These are phyloP conservation scores for Drosophila pseudotalamancana DNA, from an alignment of 2,888 invertebrate genomes.

Conservation along the genomic window DNA sequence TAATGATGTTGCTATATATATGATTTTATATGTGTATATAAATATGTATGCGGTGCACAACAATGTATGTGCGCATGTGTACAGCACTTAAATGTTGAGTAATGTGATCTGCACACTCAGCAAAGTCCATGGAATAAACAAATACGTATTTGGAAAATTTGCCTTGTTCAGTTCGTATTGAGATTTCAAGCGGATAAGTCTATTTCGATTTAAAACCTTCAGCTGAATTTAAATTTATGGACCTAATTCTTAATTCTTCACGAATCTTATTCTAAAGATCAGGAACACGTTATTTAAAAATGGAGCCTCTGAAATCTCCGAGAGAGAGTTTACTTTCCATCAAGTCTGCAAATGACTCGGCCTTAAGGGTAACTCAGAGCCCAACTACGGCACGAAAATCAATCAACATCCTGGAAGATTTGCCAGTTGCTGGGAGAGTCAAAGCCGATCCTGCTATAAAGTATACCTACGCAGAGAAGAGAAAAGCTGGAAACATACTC, in stretches of 20 bases:
- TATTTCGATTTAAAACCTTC: neutral
- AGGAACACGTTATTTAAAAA: too few relatives aligned
- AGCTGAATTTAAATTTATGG: neutral
- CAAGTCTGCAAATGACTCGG: neutral
- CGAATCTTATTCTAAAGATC: too few relatives aligned
- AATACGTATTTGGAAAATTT: neutral
- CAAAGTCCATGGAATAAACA: conserved; percentile 1
- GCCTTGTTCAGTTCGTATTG: neutral
- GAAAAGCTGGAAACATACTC: neutral
- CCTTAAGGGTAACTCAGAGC: too few relatives aligned
- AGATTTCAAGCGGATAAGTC: neutral
- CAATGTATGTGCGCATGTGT: neutral
- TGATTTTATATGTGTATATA: too few relatives aligned
- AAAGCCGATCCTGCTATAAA: neutral
- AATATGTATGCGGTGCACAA: neutral
- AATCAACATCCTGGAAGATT: neutral
- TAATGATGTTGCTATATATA: too few relatives aligned
- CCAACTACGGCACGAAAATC: too few relatives aligned
- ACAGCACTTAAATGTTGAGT: neutral
- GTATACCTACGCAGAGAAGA: neutral
- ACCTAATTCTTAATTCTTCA: too few relatives aligned
- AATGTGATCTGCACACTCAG: conserved; percentile 2
- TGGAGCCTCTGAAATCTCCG: neutral
- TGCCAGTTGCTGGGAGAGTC: too few relatives aligned
- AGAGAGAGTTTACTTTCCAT: neutral